Evolutionary conservation across 2,888 invertebrate species (phyloP).

Genomic region (Apoda limacodes): DNA sequence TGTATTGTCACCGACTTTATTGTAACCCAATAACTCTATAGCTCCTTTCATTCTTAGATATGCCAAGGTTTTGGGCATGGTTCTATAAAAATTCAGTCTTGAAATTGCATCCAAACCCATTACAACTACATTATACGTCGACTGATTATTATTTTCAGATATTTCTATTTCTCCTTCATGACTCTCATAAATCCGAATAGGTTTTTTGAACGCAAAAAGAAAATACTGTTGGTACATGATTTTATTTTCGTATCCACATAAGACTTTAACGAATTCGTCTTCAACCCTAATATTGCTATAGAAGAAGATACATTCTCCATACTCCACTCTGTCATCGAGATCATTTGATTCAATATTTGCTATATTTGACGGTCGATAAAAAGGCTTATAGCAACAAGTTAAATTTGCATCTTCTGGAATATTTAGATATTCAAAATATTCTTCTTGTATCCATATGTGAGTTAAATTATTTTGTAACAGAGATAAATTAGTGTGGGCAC

Average conservation of each 20-base stretch:
- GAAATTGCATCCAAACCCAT: slow-evolving; percentile 90
- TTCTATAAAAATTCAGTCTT: slow-evolving; percentile 84
- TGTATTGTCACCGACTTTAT: slow-evolving; percentile 95
- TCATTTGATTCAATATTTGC: slow-evolving; percentile 49
- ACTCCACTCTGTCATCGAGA: slow-evolving; percentile 59
- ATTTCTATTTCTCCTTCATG: slow-evolving; percentile 22
- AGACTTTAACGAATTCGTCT: slow-evolving; percentile 77
- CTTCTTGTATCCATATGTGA: slow-evolving; percentile 65
- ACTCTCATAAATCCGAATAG: slow-evolving; percentile 22
- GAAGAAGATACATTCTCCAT: slow-evolving; percentile 62
- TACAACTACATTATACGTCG: slow-evolving; percentile 76
- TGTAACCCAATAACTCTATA: slow-evolving; percentile 87
- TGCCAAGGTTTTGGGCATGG: slow-evolving; percentile 79
- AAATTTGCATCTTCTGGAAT: slow-evolving; percentile 49
- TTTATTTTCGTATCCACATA: slow-evolving; percentile 62
- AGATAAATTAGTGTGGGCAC: slow-evolving; percentile 57
- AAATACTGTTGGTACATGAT: slow-evolving; percentile 76
- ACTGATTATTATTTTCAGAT: slow-evolving; percentile 23
- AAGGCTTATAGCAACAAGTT: slow-evolving; percentile 72
- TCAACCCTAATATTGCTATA: slow-evolving; percentile 43
- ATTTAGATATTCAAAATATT: slow-evolving; percentile 58
- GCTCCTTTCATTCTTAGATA: slow-evolving; percentile 73
- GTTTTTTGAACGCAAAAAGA: slow-evolving; percentile 69
- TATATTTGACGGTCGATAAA: slow-evolving; percentile 63
- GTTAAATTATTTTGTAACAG: slow-evolving; percentile 70